Evolutionary conservation across 2,888 invertebrate genomes (phyloP).

Genomic region (Stenurella melanura): DNA sequence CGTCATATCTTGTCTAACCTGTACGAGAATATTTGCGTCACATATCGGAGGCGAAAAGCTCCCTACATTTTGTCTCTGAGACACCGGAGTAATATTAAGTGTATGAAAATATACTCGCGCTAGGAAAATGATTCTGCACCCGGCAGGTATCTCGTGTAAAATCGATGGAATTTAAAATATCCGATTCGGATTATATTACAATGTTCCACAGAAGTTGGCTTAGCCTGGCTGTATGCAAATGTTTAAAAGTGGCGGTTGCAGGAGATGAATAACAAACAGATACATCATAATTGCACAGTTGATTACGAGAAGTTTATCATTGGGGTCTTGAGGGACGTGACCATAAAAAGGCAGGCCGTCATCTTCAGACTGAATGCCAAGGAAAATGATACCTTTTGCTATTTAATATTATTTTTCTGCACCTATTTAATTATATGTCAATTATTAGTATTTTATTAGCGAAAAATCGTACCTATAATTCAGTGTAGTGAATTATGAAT

Average conservation of each 20-base stretch:
- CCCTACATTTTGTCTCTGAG: conserved; percentile 21
- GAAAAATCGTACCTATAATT: too few relatives aligned
- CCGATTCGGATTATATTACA: conserved; percentile 23
- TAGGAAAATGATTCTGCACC: conserved; percentile 21
- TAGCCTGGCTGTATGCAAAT: conserved; percentile 40
- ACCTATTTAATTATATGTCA: too few relatives aligned
- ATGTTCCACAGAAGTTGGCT: conserved; percentile 5
- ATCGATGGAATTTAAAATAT: conserved; percentile 39
- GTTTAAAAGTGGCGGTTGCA: conserved; percentile 40
- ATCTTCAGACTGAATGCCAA: neutral
- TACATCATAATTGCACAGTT: conserved; percentile 47
- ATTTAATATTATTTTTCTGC: too few relatives aligned
- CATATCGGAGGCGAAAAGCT: conserved; percentile 15
- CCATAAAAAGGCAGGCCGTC: conserved; percentile 15
- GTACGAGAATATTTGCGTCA: conserved; percentile 12
- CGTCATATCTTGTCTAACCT: neutral
- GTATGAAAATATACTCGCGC: conserved; percentile 34
- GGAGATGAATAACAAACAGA: conserved; percentile 46
- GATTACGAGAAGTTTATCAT: conserved; percentile 45
- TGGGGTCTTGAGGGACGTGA: conserved; percentile 25
- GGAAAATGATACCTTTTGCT: neutral
- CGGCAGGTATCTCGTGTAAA: conserved; percentile 17
- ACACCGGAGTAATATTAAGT: conserved; percentile 35
- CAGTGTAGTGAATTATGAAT: too few relatives aligned
- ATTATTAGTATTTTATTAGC: too few relatives aligned